Conservation (phyloP, 2,888 invertebrate genomes). For the Lasioglossum pauxillum region DNA sequence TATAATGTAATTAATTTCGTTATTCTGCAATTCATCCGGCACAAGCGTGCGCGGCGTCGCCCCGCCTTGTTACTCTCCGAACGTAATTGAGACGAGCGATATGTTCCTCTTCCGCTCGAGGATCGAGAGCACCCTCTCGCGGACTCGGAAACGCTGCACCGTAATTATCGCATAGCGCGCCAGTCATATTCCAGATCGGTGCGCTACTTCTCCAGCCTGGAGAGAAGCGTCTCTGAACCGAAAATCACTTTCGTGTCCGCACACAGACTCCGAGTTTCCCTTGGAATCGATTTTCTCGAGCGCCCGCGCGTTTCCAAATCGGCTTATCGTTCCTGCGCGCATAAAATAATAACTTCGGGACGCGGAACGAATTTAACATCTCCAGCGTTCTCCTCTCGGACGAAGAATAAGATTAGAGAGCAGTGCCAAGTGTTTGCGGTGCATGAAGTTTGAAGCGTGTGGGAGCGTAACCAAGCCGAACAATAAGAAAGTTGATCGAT, state of each 20-base stretch:
- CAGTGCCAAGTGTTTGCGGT: background rate
- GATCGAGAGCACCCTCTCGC: conserved; percentile 18
- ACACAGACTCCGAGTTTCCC: background rate
- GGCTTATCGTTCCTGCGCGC: background rate
- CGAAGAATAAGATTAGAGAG: background rate
- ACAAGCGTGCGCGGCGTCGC: conserved; percentile 15
- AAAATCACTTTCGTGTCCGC: background rate
- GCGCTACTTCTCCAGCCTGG: background rate
- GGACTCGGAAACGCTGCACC: background rate
- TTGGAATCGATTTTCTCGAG: conserved; percentile 12
- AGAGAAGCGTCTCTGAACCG: background rate
- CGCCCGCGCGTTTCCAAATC: background rate
- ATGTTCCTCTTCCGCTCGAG: conserved; percentile 8
- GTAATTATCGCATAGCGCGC: conserved; percentile 37
- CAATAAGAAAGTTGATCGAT: conserved; percentile 1
- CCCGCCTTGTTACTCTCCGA: conserved; percentile 23
- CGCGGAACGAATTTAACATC: too few species aligned
- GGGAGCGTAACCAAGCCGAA: background rate
- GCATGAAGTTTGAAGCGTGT: background rate
- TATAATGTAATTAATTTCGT: conserved; percentile 49
- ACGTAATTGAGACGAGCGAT: conserved; percentile 39
- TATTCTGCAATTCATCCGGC: conserved; percentile 12
- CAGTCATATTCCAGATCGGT: conserved; percentile 5
- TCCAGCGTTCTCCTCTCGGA: background rate
- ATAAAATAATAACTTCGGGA: background rate